These are phyloP conservation scores for Strigamia crassipes DNA, from an alignment of 2,888 invertebrate species.

Conservation along the genomic window DNA sequence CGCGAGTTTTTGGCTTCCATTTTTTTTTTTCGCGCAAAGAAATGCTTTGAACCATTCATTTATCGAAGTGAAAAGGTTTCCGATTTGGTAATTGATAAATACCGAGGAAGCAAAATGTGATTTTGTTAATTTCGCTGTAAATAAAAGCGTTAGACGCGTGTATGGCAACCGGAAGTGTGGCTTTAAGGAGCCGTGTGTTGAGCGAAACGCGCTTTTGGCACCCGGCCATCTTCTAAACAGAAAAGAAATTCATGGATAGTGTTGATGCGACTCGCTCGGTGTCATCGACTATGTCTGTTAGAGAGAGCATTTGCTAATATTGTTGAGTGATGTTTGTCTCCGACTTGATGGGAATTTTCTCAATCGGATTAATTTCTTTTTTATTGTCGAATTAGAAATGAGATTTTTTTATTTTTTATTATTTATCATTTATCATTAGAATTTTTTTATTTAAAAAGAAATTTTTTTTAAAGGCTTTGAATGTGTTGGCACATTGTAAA, in stretches of 20 bases:
- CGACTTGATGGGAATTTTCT: no score
- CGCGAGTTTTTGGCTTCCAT: not conserved
- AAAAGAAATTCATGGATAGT: not conserved
- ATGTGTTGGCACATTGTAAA: slow-evolving; percentile 1
- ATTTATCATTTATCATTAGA: not conserved
- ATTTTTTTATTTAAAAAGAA: not conserved
- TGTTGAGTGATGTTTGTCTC: no score
- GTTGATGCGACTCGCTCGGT: not conserved
- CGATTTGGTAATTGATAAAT: not conserved
- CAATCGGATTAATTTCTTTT: no score
- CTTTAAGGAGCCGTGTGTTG: not conserved
- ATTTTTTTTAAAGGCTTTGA: not conserved
- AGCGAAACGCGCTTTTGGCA: not conserved
- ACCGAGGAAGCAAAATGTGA: not conserved
- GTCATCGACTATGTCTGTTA: no score
- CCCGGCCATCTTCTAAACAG: not conserved
- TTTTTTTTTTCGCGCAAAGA: not conserved
- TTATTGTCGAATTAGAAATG: no score
- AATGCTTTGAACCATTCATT: not conserved
- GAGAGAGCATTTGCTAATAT: no score
- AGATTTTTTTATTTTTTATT: not conserved
- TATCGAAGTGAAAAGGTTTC: not conserved
- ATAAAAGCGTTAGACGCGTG: not conserved
- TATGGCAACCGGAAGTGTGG: not conserved
- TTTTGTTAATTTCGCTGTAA: not conserved